Evolutionary conservation across 2,113 vertebrate species (phyloP).

Genomic region (Anolis carolinensis): DNA sequence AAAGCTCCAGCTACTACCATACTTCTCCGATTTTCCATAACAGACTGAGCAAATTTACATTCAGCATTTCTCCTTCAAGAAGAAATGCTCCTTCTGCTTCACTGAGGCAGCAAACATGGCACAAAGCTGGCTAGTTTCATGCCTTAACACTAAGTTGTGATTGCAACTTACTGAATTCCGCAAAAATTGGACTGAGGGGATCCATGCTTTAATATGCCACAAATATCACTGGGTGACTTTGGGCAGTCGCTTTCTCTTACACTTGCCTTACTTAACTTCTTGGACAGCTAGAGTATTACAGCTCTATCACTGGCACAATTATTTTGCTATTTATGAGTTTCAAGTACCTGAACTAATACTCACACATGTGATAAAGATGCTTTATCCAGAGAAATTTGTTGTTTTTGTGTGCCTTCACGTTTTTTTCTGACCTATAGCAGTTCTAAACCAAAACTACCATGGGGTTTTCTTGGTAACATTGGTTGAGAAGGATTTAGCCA

Average conservation of each 20-base stretch:
- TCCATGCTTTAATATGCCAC: no score
- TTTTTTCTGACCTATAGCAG: no score
- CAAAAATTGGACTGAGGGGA: background rate
- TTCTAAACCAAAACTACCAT: no score
- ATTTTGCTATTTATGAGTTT: background rate
- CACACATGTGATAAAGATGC: background rate
- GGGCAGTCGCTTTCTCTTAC: no score
- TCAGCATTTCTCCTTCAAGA: background rate
- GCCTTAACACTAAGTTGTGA: background rate
- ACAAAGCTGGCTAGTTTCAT: background rate
- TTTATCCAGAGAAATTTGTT: background rate
- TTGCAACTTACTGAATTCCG: background rate
- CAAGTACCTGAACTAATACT: background rate
- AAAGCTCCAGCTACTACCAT: background rate
- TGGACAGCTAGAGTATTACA: background rate
- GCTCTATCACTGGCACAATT: background rate
- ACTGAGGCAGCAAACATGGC: background rate
- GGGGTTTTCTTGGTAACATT: no score
- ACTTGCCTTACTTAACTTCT: no score
- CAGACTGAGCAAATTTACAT: slow-evolving; percentile 25
- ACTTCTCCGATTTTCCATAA: slow-evolving; percentile 18
- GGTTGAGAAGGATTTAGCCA: no score
- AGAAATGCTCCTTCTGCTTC: accelerated
- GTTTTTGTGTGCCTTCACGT: no score
- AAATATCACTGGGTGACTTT: no score